Percentiles rank a stretch among this genome's conserved stretches.
phyloP scores from a whole-genome alignment of 2,797 vertebrate species.

The Tokudaia tokunoshimensis region DNA sequence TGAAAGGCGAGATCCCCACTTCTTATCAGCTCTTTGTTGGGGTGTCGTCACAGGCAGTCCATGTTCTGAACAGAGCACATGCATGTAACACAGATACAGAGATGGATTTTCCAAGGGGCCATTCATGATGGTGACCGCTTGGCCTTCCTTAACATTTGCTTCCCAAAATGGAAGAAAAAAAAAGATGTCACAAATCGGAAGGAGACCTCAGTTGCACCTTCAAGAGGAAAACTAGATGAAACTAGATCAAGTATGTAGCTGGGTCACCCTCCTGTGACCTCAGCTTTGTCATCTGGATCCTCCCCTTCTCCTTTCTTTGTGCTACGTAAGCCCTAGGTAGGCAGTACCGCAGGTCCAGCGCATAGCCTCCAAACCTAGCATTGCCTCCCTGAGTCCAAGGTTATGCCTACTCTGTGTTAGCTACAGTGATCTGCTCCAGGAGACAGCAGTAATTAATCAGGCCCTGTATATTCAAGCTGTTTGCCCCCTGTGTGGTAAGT shows the following conservation, averaged over 20 bases:
- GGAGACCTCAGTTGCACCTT: not conserved
- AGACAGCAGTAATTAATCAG: not conserved
- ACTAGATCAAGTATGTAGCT: not conserved
- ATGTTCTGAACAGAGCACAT: not conserved
- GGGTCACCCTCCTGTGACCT: not conserved
- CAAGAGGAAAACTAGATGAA: not conserved
- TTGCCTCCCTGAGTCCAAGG: not conserved
- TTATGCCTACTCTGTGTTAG: not conserved
- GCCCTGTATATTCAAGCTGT: not conserved
- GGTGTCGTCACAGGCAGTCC: too few species aligned
- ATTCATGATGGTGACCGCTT: rapidly evolving
- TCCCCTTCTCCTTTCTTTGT: not conserved
- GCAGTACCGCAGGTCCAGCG: not conserved
- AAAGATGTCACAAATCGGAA: not conserved
- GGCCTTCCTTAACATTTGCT: not conserved
- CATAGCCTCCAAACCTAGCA: not conserved
- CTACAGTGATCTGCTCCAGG: not conserved
- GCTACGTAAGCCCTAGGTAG: not conserved
- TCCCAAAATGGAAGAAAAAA: not conserved
- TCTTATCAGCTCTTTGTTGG: not conserved
- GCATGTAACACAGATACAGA: not conserved
- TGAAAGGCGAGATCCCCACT: not conserved
- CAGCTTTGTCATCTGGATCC: not conserved
- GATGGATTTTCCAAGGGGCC: not conserved
- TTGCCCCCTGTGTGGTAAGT: not conserved